Evolutionary conservation across 2,797 vertebrate species (phyloP).

Genomic region (Dromococcyx pavoninus): DNA sequence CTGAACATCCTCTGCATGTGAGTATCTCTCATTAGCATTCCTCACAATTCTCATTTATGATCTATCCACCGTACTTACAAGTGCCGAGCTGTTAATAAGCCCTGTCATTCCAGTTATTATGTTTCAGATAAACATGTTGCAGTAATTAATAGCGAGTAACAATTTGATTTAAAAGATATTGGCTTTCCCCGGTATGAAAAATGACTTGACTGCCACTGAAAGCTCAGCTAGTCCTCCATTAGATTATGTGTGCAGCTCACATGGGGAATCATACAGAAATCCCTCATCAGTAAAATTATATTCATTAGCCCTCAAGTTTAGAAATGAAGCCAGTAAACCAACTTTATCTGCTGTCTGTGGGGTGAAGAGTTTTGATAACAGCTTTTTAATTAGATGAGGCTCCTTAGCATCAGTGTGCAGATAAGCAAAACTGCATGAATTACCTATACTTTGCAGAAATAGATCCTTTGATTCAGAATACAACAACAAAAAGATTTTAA

Average conservation of each 20-base stretch:
- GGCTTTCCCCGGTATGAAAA: not conserved
- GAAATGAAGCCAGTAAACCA: constrained; percentile 36
- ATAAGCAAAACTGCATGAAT: constrained; percentile 7
- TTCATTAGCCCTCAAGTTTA: constrained; percentile 42
- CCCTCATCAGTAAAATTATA: constrained; percentile 47
- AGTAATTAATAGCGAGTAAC: constrained; percentile 42
- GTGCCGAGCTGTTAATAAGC: constrained; percentile 5
- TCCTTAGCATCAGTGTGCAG: constrained; percentile 11
- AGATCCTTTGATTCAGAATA: constrained; percentile 30
- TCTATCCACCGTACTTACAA: not conserved
- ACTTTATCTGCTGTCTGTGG: constrained; percentile 38
- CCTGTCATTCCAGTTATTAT: not conserved
- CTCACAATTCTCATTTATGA: not conserved
- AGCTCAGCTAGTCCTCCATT: not conserved
- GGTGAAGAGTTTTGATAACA: constrained; percentile 32
- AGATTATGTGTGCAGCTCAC: not conserved
- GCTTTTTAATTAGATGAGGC: constrained; percentile 46
- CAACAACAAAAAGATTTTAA: constrained; percentile 22
- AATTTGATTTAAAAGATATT: constrained; percentile 7
- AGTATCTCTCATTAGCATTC: not conserved
- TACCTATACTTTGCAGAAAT: constrained; percentile 9
- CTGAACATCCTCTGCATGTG: not conserved
- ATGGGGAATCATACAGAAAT: constrained; percentile 25
- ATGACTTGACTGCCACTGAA: not conserved
- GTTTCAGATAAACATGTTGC: not conserved